Evolutionary conservation across 2,888 invertebrate genomes (phyloP).

Genomic region (Acanthosoma haemorrhoidale): DNA sequence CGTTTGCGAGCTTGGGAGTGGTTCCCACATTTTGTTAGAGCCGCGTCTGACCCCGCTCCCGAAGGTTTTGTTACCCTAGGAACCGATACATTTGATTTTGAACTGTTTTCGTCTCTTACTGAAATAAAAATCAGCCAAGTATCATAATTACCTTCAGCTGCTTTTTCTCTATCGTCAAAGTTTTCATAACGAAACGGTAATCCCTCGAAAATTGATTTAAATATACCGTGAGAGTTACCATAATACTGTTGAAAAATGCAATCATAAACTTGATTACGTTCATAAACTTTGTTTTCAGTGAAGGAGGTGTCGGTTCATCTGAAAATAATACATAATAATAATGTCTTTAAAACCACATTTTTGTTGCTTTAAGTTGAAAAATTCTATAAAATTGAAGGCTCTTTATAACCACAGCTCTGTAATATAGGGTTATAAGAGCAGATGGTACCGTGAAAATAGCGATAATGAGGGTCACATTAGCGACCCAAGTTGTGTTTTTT

Average conservation of each 20-base stretch:
- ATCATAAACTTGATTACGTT: constrained; percentile 54
- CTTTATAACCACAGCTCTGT: too few species aligned
- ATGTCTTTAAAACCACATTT: too few species aligned
- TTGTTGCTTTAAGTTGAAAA: too few species aligned
- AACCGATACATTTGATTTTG: constrained; percentile 14
- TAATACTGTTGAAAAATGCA: constrained; percentile 68
- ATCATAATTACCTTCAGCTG: constrained; percentile 63
- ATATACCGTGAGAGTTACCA: constrained; percentile 75
- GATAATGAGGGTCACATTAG: too few species aligned
- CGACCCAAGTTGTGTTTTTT: too few species aligned
- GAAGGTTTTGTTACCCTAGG: constrained; percentile 58
- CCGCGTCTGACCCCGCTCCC: constrained; percentile 44
- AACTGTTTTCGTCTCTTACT: not conserved
- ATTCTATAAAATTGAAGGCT: too few species aligned
- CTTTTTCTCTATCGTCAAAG: constrained; percentile 83
- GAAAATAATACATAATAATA: not conserved
- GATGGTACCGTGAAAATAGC: too few species aligned
- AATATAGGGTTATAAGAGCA: too few species aligned
- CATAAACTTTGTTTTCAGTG: constrained; percentile 35
- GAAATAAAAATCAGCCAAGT: not conserved
- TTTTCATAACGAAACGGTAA: constrained; percentile 88
- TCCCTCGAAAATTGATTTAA: constrained; percentile 86
- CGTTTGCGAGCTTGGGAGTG: constrained; percentile 44
- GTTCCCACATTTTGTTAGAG: constrained; percentile 44
- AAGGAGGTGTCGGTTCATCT: constrained; percentile 22